Percentiles rank a stretch among this genome's conserved stretches.
phyloP scores from a whole-genome alignment of 2,888 invertebrate species.

The Torymus tubicola region DNA sequence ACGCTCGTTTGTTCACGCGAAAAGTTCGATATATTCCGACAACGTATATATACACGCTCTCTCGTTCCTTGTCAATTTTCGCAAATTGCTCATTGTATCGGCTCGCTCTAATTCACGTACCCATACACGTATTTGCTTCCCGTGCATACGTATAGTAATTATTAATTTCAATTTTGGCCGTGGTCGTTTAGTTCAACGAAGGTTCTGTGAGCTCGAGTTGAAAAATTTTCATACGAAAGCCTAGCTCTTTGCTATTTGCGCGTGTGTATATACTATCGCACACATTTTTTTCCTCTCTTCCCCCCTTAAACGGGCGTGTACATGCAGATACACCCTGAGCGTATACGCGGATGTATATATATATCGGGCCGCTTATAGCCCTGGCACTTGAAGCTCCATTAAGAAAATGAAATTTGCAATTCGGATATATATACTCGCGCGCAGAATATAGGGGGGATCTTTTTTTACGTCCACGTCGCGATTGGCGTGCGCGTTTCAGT shows the following conservation, averaged over 20 bases:
- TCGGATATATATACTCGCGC: slow-evolving; percentile 59
- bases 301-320: too few species aligned
- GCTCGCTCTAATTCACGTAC: slow-evolving; percentile 24
- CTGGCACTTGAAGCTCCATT: slow-evolving; percentile 63
- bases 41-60: too few species aligned
- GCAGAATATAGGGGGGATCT: slow-evolving; percentile 12
- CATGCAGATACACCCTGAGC: not conserved
- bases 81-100: slow-evolving; percentile 46
- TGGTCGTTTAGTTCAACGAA: not conserved
- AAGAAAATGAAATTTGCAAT: slow-evolving; percentile 72
- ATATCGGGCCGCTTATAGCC: slow-evolving; percentile 35
- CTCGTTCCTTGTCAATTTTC: slow-evolving; percentile 44
- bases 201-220: too few species aligned
- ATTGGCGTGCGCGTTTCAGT: slow-evolving; percentile 52
- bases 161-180: slow-evolving; percentile 54
- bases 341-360: slow-evolving; percentile 4
- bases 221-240: too few species aligned
- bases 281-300: not conserved
- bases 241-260: too few species aligned
- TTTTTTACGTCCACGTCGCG: slow-evolving; percentile 52
- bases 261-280: not conserved
- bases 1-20: too few species aligned
- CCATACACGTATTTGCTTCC: not conserved
- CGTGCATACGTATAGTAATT: slow-evolving; percentile 47
- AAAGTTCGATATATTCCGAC: too few species aligned